Conservation (phyloP, 2,113 vertebrate species). For the Callionymus lyra region DNA sequence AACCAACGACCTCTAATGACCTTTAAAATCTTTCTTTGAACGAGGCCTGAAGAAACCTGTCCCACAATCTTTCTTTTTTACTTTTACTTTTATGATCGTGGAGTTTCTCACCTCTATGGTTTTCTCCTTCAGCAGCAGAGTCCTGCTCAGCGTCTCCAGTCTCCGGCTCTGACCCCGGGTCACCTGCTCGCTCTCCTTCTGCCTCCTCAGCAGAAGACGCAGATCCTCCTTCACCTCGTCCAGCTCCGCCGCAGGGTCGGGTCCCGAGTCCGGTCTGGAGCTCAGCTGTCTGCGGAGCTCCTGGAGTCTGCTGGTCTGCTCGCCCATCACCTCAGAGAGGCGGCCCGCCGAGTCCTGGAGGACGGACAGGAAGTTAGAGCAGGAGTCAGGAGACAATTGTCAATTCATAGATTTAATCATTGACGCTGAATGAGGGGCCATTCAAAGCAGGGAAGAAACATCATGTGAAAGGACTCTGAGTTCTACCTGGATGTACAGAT, state of each 20-base stretch:
- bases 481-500: slow-evolving; percentile 74
- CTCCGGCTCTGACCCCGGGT: slow-evolving; percentile 68
- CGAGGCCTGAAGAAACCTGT: too few species aligned
- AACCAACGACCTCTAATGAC: too few species aligned
- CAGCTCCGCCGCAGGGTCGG: slow-evolving; percentile 37
- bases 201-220: slow-evolving; percentile 70
- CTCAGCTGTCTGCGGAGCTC: slow-evolving; percentile 70
- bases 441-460: too few species aligned
- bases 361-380: neutral
- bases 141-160: slow-evolving; percentile 73
- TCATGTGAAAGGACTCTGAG: too few species aligned
- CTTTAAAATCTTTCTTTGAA: too few species aligned
- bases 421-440: too few species aligned
- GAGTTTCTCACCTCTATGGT: slow-evolving; percentile 81
- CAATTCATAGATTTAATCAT: too few species aligned
- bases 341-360: slow-evolving; percentile 68
- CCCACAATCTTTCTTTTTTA: too few species aligned
- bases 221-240: slow-evolving; percentile 76
- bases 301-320: slow-evolving; percentile 72
- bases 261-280: slow-evolving; percentile 4
- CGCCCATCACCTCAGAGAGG: slow-evolving; percentile 67
- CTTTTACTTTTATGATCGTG: too few species aligned
- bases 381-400: too few species aligned
- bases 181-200: slow-evolving; percentile 78
- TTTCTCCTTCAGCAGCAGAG: slow-evolving; percentile 75